Evolutionary conservation across 2,888 invertebrate genomes (phyloP).

Genomic region (Charanyca ferruginea): DNA sequence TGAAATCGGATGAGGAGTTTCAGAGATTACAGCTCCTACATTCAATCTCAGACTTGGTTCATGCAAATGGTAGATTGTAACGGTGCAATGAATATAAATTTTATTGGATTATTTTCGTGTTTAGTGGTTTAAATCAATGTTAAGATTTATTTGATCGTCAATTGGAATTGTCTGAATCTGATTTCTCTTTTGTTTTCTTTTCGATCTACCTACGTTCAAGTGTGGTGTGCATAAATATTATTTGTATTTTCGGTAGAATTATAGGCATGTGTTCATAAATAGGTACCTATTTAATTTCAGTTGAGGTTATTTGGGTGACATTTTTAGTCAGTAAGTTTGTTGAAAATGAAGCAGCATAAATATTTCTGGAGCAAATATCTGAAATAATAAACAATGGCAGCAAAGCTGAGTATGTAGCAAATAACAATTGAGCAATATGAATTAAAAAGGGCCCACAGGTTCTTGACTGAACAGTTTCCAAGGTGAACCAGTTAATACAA

Average conservation of each 20-base stretch:
- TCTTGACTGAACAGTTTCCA: slow-evolving; percentile 37
- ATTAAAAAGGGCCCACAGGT: slow-evolving; percentile 27
- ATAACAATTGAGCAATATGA: slow-evolving; percentile 16
- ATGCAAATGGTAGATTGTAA: slow-evolving; percentile 30
- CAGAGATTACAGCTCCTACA: too few relatives aligned
- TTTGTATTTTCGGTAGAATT: slow-evolving; percentile 20
- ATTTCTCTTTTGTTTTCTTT: slow-evolving; percentile 44
- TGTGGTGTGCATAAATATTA: slow-evolving; percentile 25
- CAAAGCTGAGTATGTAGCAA: background rate
- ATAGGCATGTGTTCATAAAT: slow-evolving; percentile 29
- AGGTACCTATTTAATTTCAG: slow-evolving; percentile 11
- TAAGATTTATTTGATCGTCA: slow-evolving; percentile 46
- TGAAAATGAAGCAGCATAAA: background rate
- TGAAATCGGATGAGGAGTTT: too few relatives aligned
- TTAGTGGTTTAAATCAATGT: slow-evolving; percentile 27
- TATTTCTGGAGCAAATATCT: too few relatives aligned
- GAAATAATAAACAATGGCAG: too few relatives aligned
- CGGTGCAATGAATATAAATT: slow-evolving; percentile 33
- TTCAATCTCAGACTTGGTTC: too few relatives aligned
- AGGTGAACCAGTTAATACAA: slow-evolving; percentile 59
- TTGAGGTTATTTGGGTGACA: slow-evolving; percentile 32
- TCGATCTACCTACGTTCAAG: background rate
- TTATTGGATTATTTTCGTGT: slow-evolving; percentile 16
- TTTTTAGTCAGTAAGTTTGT: slow-evolving; percentile 12
- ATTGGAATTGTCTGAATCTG: slow-evolving; percentile 9